phyloP scores from a whole-genome alignment of 2,888 invertebrate genomes.

The Nyleta sp. region DNA sequence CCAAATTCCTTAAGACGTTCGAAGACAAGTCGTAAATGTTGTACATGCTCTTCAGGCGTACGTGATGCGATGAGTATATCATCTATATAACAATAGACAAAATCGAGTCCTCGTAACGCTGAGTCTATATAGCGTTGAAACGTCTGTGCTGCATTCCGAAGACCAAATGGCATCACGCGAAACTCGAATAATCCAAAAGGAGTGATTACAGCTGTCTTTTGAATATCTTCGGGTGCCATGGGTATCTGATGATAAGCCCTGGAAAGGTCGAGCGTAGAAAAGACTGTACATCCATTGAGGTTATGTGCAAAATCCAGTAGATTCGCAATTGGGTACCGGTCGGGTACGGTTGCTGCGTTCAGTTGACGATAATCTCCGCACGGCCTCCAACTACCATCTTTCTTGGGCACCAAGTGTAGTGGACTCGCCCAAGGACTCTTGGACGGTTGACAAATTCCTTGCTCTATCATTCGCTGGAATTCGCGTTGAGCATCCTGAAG shows the following conservation, averaged over 20 bases:
- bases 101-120: slow-evolving; percentile 63
- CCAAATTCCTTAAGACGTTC: slow-evolving; percentile 37
- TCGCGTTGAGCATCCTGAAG: slow-evolving; percentile 73
- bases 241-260: slow-evolving; percentile 63
- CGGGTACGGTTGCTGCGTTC: slow-evolving; percentile 62
- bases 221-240: slow-evolving; percentile 65
- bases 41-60: slow-evolving; percentile 51
- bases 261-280: slow-evolving; percentile 5
- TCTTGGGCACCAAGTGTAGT: slow-evolving; percentile 71
- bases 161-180: slow-evolving; percentile 72
- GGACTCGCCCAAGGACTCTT: slow-evolving; percentile 79
- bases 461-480: slow-evolving; percentile 74
- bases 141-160: slow-evolving; percentile 73
- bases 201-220: slow-evolving; percentile 71
- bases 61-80: slow-evolving; percentile 71
- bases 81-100: slow-evolving; percentile 71
- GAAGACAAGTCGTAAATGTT: slow-evolving; percentile 55
- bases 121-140: slow-evolving; percentile 73
- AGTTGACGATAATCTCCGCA: slow-evolving; percentile 67
- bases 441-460: slow-evolving; percentile 80
- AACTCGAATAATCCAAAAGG: slow-evolving; percentile 75
- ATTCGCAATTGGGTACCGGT: slow-evolving; percentile 69
- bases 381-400: slow-evolving; percentile 48
- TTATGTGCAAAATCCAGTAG: slow-evolving; percentile 63
- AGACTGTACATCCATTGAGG: slow-evolving; percentile 36